Conservation (phyloP, 2,113 vertebrate genomes). For the Sapajus apella region DNA sequence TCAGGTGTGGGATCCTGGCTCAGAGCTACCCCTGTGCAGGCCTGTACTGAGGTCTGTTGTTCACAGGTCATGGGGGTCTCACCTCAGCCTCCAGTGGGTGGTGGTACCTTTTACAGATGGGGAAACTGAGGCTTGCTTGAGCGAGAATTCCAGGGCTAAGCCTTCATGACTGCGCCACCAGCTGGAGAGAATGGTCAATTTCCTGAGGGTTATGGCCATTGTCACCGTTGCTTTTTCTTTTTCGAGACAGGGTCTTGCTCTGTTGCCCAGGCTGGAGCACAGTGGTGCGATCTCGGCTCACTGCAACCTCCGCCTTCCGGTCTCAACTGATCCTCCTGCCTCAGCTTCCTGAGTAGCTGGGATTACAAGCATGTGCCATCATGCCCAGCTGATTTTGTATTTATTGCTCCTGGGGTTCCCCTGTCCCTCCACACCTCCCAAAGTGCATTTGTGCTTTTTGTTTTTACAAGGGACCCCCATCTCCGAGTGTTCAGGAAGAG, state of each 20-base stretch:
- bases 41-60: background rate
- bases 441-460: too few species aligned
- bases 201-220: background rate
- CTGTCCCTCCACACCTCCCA: too few species aligned
- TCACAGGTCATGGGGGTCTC: rapidly evolving
- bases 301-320: too few species aligned
- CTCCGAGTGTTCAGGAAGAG: background rate
- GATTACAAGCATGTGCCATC: too few species aligned
- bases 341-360: too few species aligned
- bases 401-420: too few species aligned
- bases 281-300: too few species aligned
- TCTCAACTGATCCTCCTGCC: too few species aligned
- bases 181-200: background rate
- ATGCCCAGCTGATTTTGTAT: too few species aligned
- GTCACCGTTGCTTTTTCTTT: background rate
- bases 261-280: too few species aligned
- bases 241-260: too few species aligned
- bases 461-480: too few species aligned
- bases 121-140: background rate
- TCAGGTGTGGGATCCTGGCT: rapidly evolving
- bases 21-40: background rate
- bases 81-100: background rate
- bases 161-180: rapidly evolving
- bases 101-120: background rate
- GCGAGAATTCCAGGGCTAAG: background rate